Conservation (phyloP, 2,113 vertebrate genomes). For the Amphilophus citrinellus region DNA sequence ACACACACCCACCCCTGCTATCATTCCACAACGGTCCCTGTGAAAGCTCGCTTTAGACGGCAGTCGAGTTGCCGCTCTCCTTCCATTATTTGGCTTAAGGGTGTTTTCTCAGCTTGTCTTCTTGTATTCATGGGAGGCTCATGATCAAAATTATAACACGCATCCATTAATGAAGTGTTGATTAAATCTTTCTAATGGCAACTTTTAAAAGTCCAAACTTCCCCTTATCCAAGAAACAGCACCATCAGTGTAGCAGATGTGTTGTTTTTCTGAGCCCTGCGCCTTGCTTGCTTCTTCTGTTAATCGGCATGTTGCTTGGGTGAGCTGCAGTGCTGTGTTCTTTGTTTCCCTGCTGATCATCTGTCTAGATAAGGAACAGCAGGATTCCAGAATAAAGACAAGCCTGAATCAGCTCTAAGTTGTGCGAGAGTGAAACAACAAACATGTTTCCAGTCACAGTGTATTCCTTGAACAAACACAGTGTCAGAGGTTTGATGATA, state of each 20-base stretch:
- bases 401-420: neutral
- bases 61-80: constrained; percentile 56
- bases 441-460: neutral
- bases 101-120: constrained; percentile 60
- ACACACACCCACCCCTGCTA: constrained; percentile 11
- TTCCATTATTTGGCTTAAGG: constrained; percentile 60
- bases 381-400: constrained; percentile 13
- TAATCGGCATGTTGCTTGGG: neutral
- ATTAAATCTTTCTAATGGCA: constrained; percentile 11
- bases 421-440: neutral
- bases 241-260: neutral
- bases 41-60: constrained; percentile 59
- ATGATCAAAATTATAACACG: constrained; percentile 48
- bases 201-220: constrained; percentile 7
- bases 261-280: neutral
- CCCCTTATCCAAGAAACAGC: neutral
- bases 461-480: neutral
- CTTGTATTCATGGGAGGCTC: constrained; percentile 21
- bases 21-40: constrained; percentile 17
- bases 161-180: constrained; percentile 18
- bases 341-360: constrained; percentile 1
- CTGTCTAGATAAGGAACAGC: constrained; percentile 14
- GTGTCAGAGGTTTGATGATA: neutral
- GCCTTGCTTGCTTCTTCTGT: neutral
- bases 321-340: neutral